Conservation (phyloP, 2,888 invertebrate genomes). For the Ormyrus thymus region DNA sequence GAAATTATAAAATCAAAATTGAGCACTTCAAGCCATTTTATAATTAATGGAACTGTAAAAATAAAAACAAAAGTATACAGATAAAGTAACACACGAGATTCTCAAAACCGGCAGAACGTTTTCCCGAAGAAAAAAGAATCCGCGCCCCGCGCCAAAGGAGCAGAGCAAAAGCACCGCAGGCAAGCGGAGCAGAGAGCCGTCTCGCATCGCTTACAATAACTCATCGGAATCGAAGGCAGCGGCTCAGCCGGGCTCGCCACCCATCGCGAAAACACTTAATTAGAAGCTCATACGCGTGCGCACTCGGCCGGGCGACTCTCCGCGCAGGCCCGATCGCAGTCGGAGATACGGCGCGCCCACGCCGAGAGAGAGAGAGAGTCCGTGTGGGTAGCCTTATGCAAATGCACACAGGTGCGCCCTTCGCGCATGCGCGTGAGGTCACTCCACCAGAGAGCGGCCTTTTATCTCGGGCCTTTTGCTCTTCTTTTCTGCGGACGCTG, state of each 20-base stretch:
- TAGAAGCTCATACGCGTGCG: slow-evolving; percentile 57
- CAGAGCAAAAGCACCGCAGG: too few relatives aligned
- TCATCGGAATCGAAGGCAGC: background rate
- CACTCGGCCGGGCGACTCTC: slow-evolving; percentile 41
- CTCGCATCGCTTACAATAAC: background rate
- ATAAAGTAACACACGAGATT: too few relatives aligned
- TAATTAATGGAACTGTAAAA: too few relatives aligned
- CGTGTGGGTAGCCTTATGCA: slow-evolving; percentile 53
- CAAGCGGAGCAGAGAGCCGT: background rate
- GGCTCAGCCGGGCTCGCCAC: slow-evolving; percentile 57
- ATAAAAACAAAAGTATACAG: too few relatives aligned
- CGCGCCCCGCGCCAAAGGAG: too few relatives aligned
- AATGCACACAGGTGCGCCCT: slow-evolving; percentile 56
- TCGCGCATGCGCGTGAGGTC: slow-evolving; percentile 53
- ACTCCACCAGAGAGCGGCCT: slow-evolving; percentile 21
- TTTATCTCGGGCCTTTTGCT: slow-evolving; percentile 14
- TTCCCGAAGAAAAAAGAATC: too few relatives aligned
- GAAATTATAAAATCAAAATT: too few relatives aligned
- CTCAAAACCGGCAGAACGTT: too few relatives aligned
- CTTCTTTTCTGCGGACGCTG: background rate
- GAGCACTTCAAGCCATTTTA: too few relatives aligned
- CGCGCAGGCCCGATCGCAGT: slow-evolving; percentile 36
- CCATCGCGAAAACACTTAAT: slow-evolving; percentile 65
- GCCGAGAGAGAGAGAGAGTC: slow-evolving; percentile 52
- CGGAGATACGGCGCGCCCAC: slow-evolving; percentile 37